These are phyloP conservation scores for Heliocidaris erythrogramma DNA, from an alignment of 35 echinoderm and acorn worm species.

Conservation along the genomic window DNA sequence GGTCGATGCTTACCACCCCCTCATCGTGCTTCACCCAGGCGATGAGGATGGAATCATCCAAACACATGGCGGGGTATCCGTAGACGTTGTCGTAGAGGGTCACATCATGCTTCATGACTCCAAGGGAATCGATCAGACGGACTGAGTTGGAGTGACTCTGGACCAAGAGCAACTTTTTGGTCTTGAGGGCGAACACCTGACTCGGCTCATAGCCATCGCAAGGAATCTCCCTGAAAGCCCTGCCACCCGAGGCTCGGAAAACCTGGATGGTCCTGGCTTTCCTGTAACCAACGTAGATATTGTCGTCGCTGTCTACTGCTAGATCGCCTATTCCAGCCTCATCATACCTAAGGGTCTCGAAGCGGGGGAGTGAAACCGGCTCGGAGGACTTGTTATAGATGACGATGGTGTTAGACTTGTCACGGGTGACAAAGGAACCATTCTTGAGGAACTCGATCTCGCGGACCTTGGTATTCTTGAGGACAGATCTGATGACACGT, in stretches of 20 bases:
- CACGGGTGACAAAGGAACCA: neutral
- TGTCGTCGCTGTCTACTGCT: neutral
- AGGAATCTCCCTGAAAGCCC: neutral
- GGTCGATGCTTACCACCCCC: neutral
- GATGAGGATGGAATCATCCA: neutral
- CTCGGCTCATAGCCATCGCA: conserved; percentile 25
- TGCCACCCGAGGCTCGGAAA: neutral
- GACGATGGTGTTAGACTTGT: neutral
- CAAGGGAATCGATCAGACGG: neutral
- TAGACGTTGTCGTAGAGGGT: neutral
- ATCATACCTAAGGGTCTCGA: neutral
- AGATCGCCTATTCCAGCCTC: neutral
- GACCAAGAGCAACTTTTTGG: neutral
- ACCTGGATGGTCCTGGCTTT: neutral
- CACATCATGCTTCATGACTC: neutral
- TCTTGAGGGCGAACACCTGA: neutral
- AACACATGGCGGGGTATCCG: conserved; percentile 11
- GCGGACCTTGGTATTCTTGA: neutral
- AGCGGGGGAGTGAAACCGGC: neutral
- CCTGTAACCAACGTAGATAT: conserved; percentile 29
- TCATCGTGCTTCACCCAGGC: conserved; percentile 34
- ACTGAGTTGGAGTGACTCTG: conserved; percentile 22
- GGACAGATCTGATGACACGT: neutral
- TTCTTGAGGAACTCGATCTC: neutral
- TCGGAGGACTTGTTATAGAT: neutral